Evolutionary conservation across 2,113 vertebrate species (phyloP).

Genomic region (Leucopsar rothschildi): DNA sequence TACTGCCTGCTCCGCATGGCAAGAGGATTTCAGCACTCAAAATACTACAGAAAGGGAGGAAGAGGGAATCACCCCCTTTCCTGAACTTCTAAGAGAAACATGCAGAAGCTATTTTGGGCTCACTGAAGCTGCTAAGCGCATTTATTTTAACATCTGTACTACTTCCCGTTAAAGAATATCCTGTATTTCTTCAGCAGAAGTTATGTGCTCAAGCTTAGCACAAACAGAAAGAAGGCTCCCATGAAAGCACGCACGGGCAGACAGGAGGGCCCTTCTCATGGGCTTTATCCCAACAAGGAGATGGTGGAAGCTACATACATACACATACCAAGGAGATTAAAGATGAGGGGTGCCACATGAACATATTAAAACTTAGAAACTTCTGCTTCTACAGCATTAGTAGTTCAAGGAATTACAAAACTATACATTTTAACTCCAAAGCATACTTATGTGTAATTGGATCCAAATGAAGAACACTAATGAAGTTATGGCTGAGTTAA

Average conservation of each 20-base stretch:
- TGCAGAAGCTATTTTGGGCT: neutral
- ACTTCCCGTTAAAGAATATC: neutral
- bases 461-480: neutral
- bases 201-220: neutral
- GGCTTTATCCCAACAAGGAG: neutral
- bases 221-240: neutral
- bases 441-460: neutral
- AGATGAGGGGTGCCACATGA: neutral
- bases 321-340: neutral
- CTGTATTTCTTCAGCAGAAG: neutral
- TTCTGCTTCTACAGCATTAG: neutral
- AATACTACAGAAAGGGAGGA: neutral
- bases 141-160: neutral
- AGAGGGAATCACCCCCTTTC: conserved; percentile 1
- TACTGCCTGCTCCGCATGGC: neutral
- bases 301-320: neutral
- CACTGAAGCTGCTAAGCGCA: neutral
- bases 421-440: neutral
- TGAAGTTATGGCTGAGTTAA: neutral
- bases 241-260: fast-evolving
- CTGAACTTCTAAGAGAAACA: neutral
- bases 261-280: neutral
- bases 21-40: neutral
- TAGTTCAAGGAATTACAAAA: neutral
- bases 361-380: neutral